A percentile compares a stretch with the other conserved stretches of the same genome.
These are phyloP conservation scores for Dicyrtomina minuta DNA, from an alignment of 2,888 invertebrate species.

Conservation along the genomic window DNA sequence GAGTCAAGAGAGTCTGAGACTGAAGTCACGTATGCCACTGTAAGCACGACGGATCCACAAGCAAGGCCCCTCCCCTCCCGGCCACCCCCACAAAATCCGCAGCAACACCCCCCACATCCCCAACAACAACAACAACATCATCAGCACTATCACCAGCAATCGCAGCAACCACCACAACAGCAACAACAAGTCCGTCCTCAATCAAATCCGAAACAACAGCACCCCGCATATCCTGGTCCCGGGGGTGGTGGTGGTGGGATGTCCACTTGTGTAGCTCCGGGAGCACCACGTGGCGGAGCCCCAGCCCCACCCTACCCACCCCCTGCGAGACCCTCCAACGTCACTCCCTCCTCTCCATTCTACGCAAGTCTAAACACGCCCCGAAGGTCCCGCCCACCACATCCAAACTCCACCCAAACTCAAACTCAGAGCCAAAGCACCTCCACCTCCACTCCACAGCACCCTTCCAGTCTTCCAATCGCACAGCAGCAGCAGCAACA, in stretches of 20 bases:
- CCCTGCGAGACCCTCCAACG: no score
- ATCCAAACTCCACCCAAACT: no score
- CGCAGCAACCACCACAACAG: slow-evolving; percentile 1
- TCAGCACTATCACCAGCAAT: background rate
- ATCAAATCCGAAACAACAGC: slow-evolving; percentile 3
- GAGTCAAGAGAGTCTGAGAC: no score
- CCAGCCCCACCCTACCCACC: slow-evolving; percentile 2
- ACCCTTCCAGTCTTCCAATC: background rate
- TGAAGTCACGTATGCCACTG: slow-evolving; percentile 8
- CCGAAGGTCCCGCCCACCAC: slow-evolving; percentile 1
- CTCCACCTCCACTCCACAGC: background rate
- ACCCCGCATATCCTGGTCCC: background rate
- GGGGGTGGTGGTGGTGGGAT: background rate
- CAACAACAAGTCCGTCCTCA: background rate
- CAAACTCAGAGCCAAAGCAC: no score
- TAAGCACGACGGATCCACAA: background rate
- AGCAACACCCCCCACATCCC: background rate
- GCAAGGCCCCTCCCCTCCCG: slow-evolving; percentile 2
- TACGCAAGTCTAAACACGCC: slow-evolving; percentile 15
- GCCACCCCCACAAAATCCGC: background rate
- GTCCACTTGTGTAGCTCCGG: slow-evolving; percentile 12
- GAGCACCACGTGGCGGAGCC: slow-evolving; percentile 2
- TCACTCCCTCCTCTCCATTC: slow-evolving; percentile 8
- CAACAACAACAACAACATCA: background rate
- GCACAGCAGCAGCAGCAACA: no score